Conservation (phyloP, 2,797 vertebrate species). For the Chelmon rostratus region DNA sequence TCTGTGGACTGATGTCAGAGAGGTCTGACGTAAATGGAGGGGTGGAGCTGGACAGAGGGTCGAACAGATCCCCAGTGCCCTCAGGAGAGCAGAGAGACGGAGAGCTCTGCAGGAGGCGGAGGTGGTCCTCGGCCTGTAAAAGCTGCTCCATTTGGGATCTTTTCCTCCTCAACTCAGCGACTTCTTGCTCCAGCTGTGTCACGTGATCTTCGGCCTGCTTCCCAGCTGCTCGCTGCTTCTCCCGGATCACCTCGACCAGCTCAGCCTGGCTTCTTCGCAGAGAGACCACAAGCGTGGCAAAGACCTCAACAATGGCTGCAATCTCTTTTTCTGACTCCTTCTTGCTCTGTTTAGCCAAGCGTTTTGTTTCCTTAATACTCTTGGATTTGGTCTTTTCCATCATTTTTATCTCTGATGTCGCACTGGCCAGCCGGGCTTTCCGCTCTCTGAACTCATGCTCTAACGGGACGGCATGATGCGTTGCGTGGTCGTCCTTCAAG, state of each 20-base stretch:
- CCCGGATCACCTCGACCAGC: constrained; percentile 36
- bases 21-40: neutral
- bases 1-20: neutral
- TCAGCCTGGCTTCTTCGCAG: constrained; percentile 23
- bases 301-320: constrained; percentile 17
- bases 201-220: constrained; percentile 14
- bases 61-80: neutral
- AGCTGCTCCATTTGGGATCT: constrained; percentile 34
- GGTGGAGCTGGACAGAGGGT: neutral
- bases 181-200: constrained; percentile 40
- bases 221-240: constrained; percentile 46
- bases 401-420: constrained; percentile 2
- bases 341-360: neutral
- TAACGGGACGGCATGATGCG: constrained; percentile 10
- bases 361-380: constrained; percentile 1
- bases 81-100: neutral
- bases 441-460: constrained; percentile 32
- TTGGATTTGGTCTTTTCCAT: constrained; percentile 19
- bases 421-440: neutral
- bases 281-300: constrained; percentile 22
- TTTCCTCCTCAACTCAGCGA: constrained; percentile 25
- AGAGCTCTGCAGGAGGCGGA: constrained; percentile 41
- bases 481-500: constrained; percentile 34
- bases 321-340: constrained; percentile 10
- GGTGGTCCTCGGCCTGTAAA: constrained; percentile 46